These are phyloP conservation scores for Coleophora deauratella DNA, from an alignment of 2,888 invertebrate genomes.

Conservation along the genomic window DNA sequence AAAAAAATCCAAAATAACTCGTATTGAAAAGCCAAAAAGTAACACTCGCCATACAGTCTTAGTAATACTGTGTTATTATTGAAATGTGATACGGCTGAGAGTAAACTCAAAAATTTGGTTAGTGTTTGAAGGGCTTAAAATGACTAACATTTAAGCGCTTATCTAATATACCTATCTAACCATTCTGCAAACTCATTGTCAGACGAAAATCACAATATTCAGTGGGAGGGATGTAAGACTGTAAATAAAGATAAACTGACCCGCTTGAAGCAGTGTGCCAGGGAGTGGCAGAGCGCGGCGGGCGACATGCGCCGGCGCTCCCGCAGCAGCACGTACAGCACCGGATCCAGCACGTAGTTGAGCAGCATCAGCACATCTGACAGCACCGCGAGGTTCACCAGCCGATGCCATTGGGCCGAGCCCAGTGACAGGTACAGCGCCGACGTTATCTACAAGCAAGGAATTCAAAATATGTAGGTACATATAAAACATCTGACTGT, in stretches of 20 bases:
- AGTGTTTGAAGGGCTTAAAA: no score
- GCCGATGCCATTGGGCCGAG: constrained; percentile 30
- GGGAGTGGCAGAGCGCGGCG: constrained; percentile 36
- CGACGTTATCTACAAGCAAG: constrained; percentile 54
- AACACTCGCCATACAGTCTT: no score
- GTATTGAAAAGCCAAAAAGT: no score
- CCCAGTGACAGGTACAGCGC: constrained; percentile 67
- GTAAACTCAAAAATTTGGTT: no score
- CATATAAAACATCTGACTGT: not conserved
- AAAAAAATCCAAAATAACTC: no score
- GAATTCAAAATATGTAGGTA: not conserved
- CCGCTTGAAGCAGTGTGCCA: constrained; percentile 56
- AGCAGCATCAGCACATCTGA: constrained; percentile 85
- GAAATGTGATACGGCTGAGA: no score
- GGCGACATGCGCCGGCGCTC: constrained; percentile 36
- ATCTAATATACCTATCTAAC: no score
- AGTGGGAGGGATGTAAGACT: no score
- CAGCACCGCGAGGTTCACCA: constrained; percentile 56
- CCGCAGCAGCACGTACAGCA: constrained; percentile 85
- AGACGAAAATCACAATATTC: no score
- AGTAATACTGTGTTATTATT: no score
- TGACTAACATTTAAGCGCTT: no score
- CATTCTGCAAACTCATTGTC: no score
- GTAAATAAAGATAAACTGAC: constrained; percentile 30
- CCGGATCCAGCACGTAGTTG: constrained; percentile 89